phyloP scores from a whole-genome alignment of 2,113 vertebrate species.

The Zosterops hypoxanthus region DNA sequence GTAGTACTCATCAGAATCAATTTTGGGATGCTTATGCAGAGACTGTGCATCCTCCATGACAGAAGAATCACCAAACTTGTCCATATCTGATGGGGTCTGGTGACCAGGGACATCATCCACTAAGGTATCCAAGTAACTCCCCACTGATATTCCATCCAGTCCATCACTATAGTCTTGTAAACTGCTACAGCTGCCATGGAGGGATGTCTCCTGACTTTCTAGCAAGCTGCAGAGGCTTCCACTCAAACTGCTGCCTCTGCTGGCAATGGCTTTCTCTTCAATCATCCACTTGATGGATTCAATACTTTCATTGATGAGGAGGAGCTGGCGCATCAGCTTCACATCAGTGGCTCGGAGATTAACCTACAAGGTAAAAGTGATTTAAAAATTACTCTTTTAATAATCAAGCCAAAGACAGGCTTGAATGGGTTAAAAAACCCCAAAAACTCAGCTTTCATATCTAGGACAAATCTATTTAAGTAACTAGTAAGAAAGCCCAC shows the following conservation, averaged over 20 bases:
- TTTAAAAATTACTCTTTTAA: neutral
- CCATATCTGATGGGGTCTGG: slow-evolving; percentile 84
- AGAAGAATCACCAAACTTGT: slow-evolving; percentile 83
- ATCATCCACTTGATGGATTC: slow-evolving; percentile 96
- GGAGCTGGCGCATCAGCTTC: slow-evolving; percentile 92
- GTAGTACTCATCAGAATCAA: slow-evolving; percentile 92
- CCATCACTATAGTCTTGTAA: slow-evolving; percentile 86
- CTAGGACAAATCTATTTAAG: neutral
- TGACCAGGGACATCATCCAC: slow-evolving; percentile 86
- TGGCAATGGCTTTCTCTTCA: slow-evolving; percentile 88
- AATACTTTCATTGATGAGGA: slow-evolving; percentile 95
- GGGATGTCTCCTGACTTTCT: slow-evolving; percentile 89
- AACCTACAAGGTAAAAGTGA: slow-evolving; percentile 68
- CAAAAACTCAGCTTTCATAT: neutral
- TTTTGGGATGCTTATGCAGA: slow-evolving; percentile 76
- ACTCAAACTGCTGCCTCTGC: slow-evolving; percentile 89
- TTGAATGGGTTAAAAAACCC: neutral
- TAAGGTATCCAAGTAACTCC: slow-evolving; percentile 95
- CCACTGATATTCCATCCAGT: slow-evolving; percentile 90
- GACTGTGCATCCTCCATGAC: slow-evolving; percentile 76
- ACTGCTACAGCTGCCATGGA: slow-evolving; percentile 85
- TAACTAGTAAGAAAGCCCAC: neutral
- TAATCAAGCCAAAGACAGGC: neutral
- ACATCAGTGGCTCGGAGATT: slow-evolving; percentile 91
- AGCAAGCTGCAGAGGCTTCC: slow-evolving; percentile 91